Evolutionary conservation across 2,888 invertebrate species (phyloP), one percentile per base, ranked within the genome.

Genomic region (Apotomis capreana): DNA sequence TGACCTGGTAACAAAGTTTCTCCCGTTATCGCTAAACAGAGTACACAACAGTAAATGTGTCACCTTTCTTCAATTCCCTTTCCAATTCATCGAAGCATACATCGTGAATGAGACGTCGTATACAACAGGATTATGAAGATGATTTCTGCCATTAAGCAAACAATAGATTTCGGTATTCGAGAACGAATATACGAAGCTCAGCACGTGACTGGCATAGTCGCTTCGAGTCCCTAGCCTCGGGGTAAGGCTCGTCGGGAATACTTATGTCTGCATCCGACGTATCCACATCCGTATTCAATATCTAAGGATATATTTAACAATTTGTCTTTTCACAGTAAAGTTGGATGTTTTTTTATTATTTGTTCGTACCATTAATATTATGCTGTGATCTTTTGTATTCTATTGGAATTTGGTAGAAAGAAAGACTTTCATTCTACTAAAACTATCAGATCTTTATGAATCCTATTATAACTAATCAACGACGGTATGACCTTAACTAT

Each of bases 131-230:
- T 9, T 60, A 69, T 46, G 69, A 64, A 68, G 58, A 68, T 68
- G 59, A 62, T 69, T 61, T 65, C 54, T 60, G 61, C 76, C 74
- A 49, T 76, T 70, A 74, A 72, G 76, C 75, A 79, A 81, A 83
- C 82, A 84, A 84, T 84, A 83, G 83, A 84, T 83, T 84, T 83
- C 80, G 77, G 81, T 84, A 83, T 80, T 79, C 79, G 78, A 78
- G 77, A 79, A 83, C 82, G 80, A 86, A 84, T 81, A 84, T 82
- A 79, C 81, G 77, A 79, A 79, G 76, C 76, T 80, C 77, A 73
- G 76, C 71, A 85, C 87, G 88, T 89, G 88, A 84, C 78, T 70
- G 70, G 86, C 84, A 84, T 72, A 68, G 57, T 13, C 1, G n/a
- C 10, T 40, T 40, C 40, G 13, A 15, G 15, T 5, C 12, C 9